phyloP scores from a whole-genome alignment of 2,113 vertebrate genomes.

The Ammospiza caudacuta region DNA sequence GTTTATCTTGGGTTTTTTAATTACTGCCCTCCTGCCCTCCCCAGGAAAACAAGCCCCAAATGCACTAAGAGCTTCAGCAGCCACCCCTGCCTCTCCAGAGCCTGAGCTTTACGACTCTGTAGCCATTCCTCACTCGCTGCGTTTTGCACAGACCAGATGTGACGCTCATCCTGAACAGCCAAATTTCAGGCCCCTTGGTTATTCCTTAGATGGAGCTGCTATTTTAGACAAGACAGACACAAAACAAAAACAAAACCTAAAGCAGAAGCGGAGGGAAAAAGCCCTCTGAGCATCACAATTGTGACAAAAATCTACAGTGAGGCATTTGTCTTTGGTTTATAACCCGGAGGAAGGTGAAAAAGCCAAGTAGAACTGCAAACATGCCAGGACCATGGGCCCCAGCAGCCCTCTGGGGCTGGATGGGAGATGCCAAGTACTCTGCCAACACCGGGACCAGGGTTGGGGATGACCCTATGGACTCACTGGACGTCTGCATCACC shows the following conservation, averaged over 20 bases:
- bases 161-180: slow-evolving; percentile 9
- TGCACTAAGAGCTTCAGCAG: neutral
- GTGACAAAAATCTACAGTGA: neutral
- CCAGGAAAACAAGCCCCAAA: neutral
- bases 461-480: neutral
- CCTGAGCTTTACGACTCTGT: neutral
- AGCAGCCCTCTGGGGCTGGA: neutral
- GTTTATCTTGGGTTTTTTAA: neutral
- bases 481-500: too few species aligned
- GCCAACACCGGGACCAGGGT: neutral
- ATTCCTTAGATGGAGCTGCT: slow-evolving; percentile 33
- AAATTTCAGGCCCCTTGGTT: slow-evolving; percentile 26
- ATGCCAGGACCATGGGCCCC: fast-evolving
- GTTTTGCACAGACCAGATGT: slow-evolving; percentile 51
- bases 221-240: slow-evolving; percentile 12
- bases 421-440: neutral
- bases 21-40: neutral
- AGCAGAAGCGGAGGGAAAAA: neutral
- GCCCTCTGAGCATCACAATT: neutral
- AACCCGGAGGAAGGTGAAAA: neutral
- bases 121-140: neutral
- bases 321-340: neutral
- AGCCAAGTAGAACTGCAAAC: neutral
- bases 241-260: neutral
- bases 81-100: neutral